Base-by-base conservation (phyloP, 2,797 vertebrate species). In the Spheniscus humboldti region DNA sequence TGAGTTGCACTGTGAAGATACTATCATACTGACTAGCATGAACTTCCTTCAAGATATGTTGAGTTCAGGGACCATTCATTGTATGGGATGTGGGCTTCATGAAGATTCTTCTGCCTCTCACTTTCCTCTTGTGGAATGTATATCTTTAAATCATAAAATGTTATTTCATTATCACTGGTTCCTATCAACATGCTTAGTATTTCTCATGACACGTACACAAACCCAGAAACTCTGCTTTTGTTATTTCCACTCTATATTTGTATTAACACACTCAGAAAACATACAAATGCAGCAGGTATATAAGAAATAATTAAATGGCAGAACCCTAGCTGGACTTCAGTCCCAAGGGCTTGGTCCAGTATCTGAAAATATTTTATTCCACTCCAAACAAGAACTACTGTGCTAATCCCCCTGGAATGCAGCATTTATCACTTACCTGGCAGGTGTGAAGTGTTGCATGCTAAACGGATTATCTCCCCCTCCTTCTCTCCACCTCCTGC, bases 381-480 rank as follows among this genome's bases (percentile, higher is more conserved):
- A 62, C 28, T 91, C 59, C 81, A 87, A 68, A 94, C 52, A 96
- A 91, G 69, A 81, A 73, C 37, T 82, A 82, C 43, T 80, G 48
- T 86, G 67, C 39, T 96, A 96, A 96, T 96, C 96, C 83, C 88
- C 18, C 33, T 43, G 79, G 90, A 95, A 95, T 90, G n/a, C 43
- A 86, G 31, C 78, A 80, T 96, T 96, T 96, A 96, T 95, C 96
- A 92, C 83, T 85, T 94, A 95, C 86, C 94, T 95, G 86, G 90
- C 67, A 94, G 87, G 84, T 95, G 76, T 66, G 82, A 96, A 91
- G 59, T 55, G 47, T 59, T 89, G 90, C 81, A 91, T 95, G 93
- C 81, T 94, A 95, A 97, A 92, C 0, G 31, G 92, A 95, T 96
- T 97, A 96, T 88, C 76, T 96, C 71, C 23, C 66, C 53, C 92